Evolutionary conservation across 2,113 vertebrate genomes (phyloP).

Genomic region (Rhinolophus sinicus): DNA sequence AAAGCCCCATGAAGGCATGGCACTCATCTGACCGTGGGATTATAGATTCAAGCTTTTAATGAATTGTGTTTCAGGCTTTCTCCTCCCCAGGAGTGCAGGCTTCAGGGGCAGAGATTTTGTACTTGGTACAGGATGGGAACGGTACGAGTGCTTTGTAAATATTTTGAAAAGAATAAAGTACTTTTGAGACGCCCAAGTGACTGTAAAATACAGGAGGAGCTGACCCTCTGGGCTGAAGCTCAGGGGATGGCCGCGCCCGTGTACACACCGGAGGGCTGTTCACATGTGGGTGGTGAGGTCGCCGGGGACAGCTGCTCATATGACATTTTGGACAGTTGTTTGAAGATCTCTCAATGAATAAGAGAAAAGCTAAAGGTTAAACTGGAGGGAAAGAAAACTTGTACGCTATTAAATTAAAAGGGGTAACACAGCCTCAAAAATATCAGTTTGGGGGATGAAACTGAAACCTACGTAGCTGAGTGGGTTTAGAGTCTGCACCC

Average conservation of each 20-base stretch:
- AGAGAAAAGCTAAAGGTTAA: not conserved
- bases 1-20: fast-evolving
- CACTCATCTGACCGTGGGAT: fast-evolving
- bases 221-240: too few species aligned
- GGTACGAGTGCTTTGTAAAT: not conserved
- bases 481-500: not conserved
- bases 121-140: not conserved
- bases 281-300: fast-evolving
- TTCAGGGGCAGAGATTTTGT: not conserved
- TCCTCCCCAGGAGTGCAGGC: too few species aligned
- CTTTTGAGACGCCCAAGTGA: not conserved
- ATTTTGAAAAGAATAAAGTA: not conserved
- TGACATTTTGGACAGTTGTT: too few species aligned
- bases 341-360: not conserved
- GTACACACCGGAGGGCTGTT: fast-evolving
- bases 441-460: not conserved
- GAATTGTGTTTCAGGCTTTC: not conserved
- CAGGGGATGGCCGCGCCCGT: not conserved
- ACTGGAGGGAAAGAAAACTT: not conserved
- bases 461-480: not conserved
- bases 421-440: not conserved
- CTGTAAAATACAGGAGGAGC: not conserved
- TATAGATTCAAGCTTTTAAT: not conserved
- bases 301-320: fast-evolving
- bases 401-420: not conserved